Conservation (phyloP, 2,113 vertebrate genomes). For the Bubo blakistoni region DNA sequence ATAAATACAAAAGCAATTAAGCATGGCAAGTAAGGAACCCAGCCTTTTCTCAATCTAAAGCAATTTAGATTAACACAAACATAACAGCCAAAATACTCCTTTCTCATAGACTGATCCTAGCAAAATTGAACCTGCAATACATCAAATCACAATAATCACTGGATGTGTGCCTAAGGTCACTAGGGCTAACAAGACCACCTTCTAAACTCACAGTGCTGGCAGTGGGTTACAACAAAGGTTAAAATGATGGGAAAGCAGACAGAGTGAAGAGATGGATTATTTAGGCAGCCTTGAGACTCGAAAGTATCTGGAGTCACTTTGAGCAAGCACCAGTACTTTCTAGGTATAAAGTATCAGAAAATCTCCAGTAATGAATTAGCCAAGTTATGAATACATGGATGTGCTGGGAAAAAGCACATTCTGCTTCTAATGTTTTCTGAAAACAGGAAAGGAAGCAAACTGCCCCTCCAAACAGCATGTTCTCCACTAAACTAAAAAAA, state of each 20-base stretch:
- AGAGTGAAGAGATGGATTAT: not conserved
- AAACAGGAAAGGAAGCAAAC: not conserved
- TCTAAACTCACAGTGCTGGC: not conserved
- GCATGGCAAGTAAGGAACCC: not conserved
- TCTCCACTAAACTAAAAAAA: not conserved
- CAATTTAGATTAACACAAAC: conserved; percentile 23
- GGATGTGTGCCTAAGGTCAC: not conserved
- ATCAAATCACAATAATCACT: not conserved
- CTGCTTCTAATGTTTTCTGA: not conserved
- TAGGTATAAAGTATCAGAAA: not conserved
- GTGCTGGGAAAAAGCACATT: not conserved
- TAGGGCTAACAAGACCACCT: not conserved
- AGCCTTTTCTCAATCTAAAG: not conserved
- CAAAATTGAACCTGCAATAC: not conserved
- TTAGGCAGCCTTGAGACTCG: not conserved
- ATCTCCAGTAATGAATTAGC: not conserved
- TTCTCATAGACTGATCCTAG: not conserved
- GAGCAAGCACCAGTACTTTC: not conserved
- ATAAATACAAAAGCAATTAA: conserved; percentile 35
- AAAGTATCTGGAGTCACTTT: not conserved
- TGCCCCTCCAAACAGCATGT: not conserved
- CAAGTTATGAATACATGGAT: not conserved
- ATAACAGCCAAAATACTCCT: not conserved
- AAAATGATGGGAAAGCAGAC: not conserved
- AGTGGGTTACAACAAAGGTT: not conserved